Conservation (phyloP, 2,888 invertebrate species). For the Chouioia cunea region DNA sequence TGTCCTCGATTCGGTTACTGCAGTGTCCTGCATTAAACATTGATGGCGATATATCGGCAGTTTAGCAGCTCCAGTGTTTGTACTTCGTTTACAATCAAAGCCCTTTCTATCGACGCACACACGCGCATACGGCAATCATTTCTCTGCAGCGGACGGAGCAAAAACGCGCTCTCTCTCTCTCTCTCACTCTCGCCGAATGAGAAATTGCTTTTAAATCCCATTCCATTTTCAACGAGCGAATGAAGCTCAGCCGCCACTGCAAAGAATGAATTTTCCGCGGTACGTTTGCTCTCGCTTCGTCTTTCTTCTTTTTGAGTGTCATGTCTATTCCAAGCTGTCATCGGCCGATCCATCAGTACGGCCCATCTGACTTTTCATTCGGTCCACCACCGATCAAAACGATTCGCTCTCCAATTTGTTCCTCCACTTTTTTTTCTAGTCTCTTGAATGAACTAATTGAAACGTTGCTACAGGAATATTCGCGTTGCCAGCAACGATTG, state of each 20-base stretch:
- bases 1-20: not conserved
- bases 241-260: not conserved
- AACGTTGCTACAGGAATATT: conserved; percentile 28
- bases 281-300: too few relatives aligned
- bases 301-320: too few relatives aligned
- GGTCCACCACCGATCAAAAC: not conserved
- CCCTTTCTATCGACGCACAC: too few relatives aligned
- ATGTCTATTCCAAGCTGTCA: too few relatives aligned
- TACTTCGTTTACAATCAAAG: not conserved
- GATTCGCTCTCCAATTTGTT: conserved; percentile 24
- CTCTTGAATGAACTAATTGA: conserved; percentile 10
- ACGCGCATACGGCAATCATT: too few relatives aligned
- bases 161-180: not conserved
- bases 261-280: conserved; percentile 13
- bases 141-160: not conserved
- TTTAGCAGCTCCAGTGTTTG: conserved; percentile 7
- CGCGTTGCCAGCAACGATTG: conserved; percentile 13
- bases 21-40: conserved; percentile 21
- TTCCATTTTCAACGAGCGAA: conserved; percentile 9
- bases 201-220: conserved; percentile 15
- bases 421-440: conserved; percentile 12
- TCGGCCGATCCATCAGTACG: too few relatives aligned
- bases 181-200: not conserved
- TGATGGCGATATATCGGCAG: not conserved
- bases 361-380: not conserved